Base-by-base conservation (phyloP, 2,888 invertebrate genomes). In the Dicyrtoma fusca region DNA sequence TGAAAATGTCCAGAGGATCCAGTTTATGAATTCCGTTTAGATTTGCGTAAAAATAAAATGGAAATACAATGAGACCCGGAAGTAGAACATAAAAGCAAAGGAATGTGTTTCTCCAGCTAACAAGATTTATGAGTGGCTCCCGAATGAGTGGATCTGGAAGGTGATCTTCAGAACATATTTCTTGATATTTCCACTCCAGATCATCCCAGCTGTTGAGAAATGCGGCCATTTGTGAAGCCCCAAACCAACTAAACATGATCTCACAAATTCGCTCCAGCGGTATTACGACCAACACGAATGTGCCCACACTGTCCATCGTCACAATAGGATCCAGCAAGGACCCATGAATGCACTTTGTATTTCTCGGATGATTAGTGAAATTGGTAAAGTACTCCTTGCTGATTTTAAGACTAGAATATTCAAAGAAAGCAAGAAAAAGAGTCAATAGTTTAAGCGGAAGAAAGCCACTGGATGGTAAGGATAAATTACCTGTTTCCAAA, bases 201-300 rank as follows among this genome's bases (percentile, higher is more conserved):
- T 21, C n/a, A 10, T 64, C 17, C 64, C 64, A 64, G 19, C n/a
- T 17, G 23, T 64, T 64, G 6, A 64, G 17, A 23, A 64, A 64
- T n/a, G 44, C 23, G 1, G 47, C 64, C 26, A 64, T 42, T 10
- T 44, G 11, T 5, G 19, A 4, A 45, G 64, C 64, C 5, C 45
- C 45, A 21, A 45, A 6, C 64, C 64, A 64, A 14, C 45, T 64
- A 19, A 34, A 34, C 3, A 34, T 34, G 34, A 34, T 34, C 4
- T 8, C 34, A 34, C 3, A 5, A 5, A 61, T 61, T 3, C n/a
- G 4, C n/a, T 25, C 19, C 34, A 61, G 19, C 3, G 62, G 62
- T 14, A 61, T 42, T n/a, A 61, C 42, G 26, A 42, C 25, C 13
- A 61, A 23, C 3, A 61, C 5, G 42, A 61, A 61, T 5, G 26